Base-by-base conservation (phyloP, 2,888 invertebrate genomes). In the Punctoribates punctum region DNA sequence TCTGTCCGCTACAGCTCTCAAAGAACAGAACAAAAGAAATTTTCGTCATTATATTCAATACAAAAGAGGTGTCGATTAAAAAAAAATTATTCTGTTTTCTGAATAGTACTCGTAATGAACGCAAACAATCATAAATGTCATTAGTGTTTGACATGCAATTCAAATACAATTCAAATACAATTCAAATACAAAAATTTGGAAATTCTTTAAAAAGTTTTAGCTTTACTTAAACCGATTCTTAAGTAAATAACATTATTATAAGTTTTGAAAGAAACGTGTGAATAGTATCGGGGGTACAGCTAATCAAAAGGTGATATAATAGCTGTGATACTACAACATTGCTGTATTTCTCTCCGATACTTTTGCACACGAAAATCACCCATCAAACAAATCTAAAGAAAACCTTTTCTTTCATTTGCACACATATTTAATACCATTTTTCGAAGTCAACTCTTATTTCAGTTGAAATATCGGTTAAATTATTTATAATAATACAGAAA, bases 311-410 rank as follows among this genome's bases (percentile, higher is more conserved):
- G 42, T 42, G 48, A 46, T 46, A 72, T 72, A 72, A 72, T 72
- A 72, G 72, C 72, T 72, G 72, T 72, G 72, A 72, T 72, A 72
- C 72, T 72, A 72, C 72, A 72, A 72, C 72, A 72, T 72, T 72
- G 38, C 72, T 72, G 72, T 72, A 42, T 17, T 23, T 72, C 48
- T 67, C 38, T 17, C 15, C 34, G 65, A 27, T 38, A 9, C 34
- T 67, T 67, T 15, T 17, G 8, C 13, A 8, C 20, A 38, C 25
- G n/a, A 60, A 27, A 60, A 60, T 25, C 38, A 67, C 20, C 29
- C 38, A 67, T 6, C 23, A 23, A 54, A 67, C n/a, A 38, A 34
- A 67, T 67, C 15, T 20, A 38, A 38, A 67, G 11, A 20, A 17
- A 67, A n/a, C 11, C 20, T n/a, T 65, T n/a, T 9, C 38, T 38